Evolutionary conservation across 2,113 vertebrate species (phyloP), one percentile per base, ranked within the genome.

Genomic region (Eidolon helvum): DNA sequence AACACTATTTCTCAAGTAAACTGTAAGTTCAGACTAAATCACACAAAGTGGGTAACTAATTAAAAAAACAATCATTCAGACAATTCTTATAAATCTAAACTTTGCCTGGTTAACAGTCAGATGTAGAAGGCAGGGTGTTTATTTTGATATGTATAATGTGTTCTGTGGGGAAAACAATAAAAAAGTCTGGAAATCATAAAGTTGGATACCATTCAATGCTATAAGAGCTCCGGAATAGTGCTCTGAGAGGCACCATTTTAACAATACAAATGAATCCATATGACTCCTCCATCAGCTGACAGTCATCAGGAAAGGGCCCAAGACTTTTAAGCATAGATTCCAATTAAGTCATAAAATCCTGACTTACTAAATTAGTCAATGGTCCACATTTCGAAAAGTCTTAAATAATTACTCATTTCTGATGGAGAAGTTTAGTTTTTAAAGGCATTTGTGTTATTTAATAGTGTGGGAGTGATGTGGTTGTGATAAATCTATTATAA

Each of bases 311-410:
- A 87, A 93, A 74, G 10, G 26, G n/a, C 21, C 68, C 79, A 69
- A 80, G 53, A 77, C 8, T 92, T 94, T 82, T 55, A 85, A 61
- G 66, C 77, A 87, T 2, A 86, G 82, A 91, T 55, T 57, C 66
- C 55, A 97, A 96, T 97, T 95, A 96, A 93, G 59, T 87, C 30
- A 8, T 94, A 91, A 92, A 97, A 88, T 77, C n/a, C 19, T 86
- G 61, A 92, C 48, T 50, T 89, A 85, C 35, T 91, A 88, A 92
- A 83, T 93, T 94, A 55, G 57, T 78, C 28, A 77, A 33, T 69
- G 40, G 45, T 16, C 66, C 16, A 35, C 26, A 63, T 55, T 97
- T 94, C 93, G 53, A 85, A 93, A 45, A 84, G 19, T 88, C 91
- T 96, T 94, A 82, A 94, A 50, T 94, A 94, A 95, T 94, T 94